Evolutionary conservation across 2,888 invertebrate genomes (phyloP).

Genomic region (Mimas tiliae): DNA sequence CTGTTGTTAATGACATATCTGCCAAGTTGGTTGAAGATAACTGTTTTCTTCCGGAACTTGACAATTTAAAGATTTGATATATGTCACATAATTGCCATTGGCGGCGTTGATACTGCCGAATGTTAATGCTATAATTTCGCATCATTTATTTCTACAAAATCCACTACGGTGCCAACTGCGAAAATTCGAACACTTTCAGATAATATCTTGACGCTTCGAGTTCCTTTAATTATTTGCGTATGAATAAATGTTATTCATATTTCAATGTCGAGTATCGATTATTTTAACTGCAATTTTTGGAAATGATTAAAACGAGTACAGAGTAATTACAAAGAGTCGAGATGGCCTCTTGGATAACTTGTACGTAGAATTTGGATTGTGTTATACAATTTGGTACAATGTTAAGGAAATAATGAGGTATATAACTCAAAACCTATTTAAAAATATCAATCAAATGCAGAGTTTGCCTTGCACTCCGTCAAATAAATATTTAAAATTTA

Average conservation of each 20-base stretch:
- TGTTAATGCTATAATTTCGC: neutral
- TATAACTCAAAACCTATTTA: no score
- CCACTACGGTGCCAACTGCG: neutral
- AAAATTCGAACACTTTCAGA: neutral
- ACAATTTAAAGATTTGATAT: neutral
- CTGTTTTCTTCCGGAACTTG: neutral
- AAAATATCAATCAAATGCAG: no score
- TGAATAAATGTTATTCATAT: slow-evolving; percentile 9
- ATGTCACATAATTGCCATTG: neutral
- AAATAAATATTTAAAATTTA: no score
- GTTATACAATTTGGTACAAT: neutral
- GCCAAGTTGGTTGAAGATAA: neutral
- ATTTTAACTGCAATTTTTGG: neutral
- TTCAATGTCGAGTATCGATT: slow-evolving; percentile 13
- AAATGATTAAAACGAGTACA: neutral
- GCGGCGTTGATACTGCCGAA: neutral
- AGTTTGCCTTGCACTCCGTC: no score
- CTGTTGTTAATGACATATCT: neutral
- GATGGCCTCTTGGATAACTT: neutral
- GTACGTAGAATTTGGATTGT: neutral
- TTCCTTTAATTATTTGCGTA: slow-evolving; percentile 6
- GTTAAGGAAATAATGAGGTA: no score
- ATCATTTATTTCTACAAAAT: neutral
- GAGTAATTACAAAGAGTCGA: neutral
- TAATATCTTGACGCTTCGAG: slow-evolving; percentile 10